phyloP scores from a whole-genome alignment of 2,797 vertebrate genomes.

The Mergus octosetaceus region DNA sequence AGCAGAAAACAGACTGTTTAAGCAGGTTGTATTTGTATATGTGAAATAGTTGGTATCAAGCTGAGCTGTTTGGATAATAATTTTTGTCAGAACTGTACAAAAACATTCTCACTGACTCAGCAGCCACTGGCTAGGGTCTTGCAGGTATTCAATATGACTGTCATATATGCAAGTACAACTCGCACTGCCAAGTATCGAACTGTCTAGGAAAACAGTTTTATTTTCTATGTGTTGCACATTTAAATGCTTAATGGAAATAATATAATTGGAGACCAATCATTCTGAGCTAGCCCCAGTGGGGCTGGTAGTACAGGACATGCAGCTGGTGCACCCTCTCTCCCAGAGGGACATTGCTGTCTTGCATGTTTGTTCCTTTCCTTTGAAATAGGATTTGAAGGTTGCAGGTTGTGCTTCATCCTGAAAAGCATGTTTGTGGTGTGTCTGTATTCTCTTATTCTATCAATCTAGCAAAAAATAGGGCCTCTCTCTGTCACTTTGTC shows the following conservation, averaged over 20 bases:
- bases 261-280: not conserved
- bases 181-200: not conserved
- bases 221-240: not conserved
- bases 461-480: rapidly evolving
- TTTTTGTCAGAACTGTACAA: not conserved
- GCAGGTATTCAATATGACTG: not conserved
- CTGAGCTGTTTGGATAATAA: not conserved
- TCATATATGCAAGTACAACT: not conserved
- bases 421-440: not conserved
- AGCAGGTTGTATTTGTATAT: not conserved
- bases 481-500: not conserved
- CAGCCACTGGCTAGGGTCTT: not conserved
- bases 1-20: not conserved
- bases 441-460: not conserved
- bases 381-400: not conserved
- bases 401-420: not conserved
- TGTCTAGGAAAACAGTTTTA: not conserved
- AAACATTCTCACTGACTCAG: not conserved
- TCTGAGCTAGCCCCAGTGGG: not conserved
- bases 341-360: not conserved
- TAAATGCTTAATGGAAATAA: not conserved
- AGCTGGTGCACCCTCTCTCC: not conserved
- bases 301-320: not conserved
- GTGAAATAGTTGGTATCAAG: not conserved
- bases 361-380: slow-evolving; percentile 14